Conservation (phyloP, 2,113 vertebrate genomes). For the Lanius collurio region DNA sequence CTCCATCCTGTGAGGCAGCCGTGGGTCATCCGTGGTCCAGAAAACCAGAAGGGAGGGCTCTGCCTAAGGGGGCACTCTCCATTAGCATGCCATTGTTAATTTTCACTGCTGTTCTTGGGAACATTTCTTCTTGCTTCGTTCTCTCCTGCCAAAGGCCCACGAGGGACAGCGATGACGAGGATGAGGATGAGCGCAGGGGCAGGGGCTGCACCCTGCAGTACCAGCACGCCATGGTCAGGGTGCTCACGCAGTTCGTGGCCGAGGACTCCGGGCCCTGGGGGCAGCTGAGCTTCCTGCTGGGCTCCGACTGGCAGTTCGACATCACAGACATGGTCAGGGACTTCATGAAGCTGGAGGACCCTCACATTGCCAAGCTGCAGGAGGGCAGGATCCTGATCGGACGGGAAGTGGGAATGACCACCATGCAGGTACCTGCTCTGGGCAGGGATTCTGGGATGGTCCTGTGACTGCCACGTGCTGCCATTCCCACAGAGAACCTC, state of each 20-base stretch:
- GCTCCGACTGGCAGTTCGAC: conserved; percentile 91
- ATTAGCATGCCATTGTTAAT: not conserved
- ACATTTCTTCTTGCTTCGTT: not conserved
- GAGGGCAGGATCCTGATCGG: conserved; percentile 85
- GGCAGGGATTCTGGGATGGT: rapidly evolving
- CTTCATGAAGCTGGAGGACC: conserved; percentile 90
- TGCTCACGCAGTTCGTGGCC: conserved; percentile 91
- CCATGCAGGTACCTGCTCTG: conserved; percentile 83
- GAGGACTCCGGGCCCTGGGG: conserved; percentile 82
- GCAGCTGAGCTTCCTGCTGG: conserved; percentile 84
- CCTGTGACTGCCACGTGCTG: not conserved
- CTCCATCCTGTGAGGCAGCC: not conserved
- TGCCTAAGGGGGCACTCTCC: not conserved
- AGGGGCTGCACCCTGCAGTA: conserved; percentile 90
- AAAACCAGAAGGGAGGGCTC: not conserved
- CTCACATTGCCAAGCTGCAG: conserved; percentile 83
- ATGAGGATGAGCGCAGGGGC: conserved; percentile 87
- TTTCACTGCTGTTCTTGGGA: not conserved
- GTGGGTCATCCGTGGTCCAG: not conserved
- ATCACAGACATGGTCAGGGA: conserved; percentile 89
- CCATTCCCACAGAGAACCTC: not conserved
- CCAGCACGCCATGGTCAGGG: conserved; percentile 88
- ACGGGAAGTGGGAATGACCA: conserved; percentile 88
- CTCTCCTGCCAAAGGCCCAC: conserved; percentile 72
- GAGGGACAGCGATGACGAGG: conserved; percentile 92